Evolutionary conservation across 2,113 vertebrate genomes (phyloP).

Genomic region (Lycaon pictus): DNA sequence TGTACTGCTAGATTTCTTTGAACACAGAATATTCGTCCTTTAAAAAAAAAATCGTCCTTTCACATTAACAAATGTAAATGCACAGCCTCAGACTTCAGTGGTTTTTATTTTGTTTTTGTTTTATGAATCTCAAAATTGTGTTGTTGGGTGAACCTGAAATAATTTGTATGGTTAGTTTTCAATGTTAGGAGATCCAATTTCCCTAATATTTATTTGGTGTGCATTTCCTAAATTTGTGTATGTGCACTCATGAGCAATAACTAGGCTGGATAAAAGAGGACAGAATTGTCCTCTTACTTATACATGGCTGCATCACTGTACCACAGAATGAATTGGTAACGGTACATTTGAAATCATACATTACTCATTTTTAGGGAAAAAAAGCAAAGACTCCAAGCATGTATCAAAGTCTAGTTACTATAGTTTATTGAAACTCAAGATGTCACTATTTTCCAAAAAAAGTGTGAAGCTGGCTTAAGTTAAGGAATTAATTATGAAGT

Average conservation of each 20-base stretch:
- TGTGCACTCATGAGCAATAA: neutral
- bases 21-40: neutral
- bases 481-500: neutral
- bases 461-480: neutral
- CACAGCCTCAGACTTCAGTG: neutral
- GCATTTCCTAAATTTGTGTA: neutral
- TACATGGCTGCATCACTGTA: neutral
- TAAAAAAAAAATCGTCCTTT: neutral
- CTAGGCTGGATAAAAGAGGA: neutral
- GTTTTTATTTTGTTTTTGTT: conserved; percentile 5
- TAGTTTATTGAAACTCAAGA: neutral
- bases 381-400: neutral
- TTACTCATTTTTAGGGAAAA: conserved; percentile 34
- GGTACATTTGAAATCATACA: neutral
- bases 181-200: neutral
- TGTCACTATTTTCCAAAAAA: neutral
- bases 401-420: neutral
- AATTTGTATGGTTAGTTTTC: conserved; percentile 14
- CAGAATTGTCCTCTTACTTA: neutral
- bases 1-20: neutral
- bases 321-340: neutral
- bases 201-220: neutral
- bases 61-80: neutral
- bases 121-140: neutral
- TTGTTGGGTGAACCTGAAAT: neutral